These are phyloP conservation scores for Apostichopus leukothele DNA, from an alignment of 53 echinoderm and acorn worm species.

Conservation along the genomic window DNA sequence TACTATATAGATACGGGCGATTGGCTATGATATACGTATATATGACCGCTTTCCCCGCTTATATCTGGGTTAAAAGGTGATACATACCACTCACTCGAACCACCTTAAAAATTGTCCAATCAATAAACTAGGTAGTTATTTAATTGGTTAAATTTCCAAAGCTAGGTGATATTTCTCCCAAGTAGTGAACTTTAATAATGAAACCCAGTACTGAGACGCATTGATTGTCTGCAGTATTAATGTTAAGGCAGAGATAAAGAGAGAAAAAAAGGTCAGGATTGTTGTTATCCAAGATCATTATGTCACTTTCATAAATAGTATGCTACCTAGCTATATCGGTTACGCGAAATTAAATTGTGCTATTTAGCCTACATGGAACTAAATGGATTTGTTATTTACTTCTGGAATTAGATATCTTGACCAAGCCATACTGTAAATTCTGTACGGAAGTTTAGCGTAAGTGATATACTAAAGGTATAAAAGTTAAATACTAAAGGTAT, in stretches of 20 bases:
- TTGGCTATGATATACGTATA: background rate
- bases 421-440: too few species aligned
- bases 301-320: background rate
- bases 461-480: too few species aligned
- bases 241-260: background rate
- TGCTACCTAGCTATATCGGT: background rate
- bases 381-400: background rate
- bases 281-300: background rate
- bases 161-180: background rate
- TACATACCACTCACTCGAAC: constrained; percentile 2
- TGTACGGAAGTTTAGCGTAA: too few species aligned
- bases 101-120: background rate
- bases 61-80: constrained; percentile 39
- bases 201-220: background rate
- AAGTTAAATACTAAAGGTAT: too few species aligned
- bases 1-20: too few species aligned
- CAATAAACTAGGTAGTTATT: background rate
- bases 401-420: background rate
- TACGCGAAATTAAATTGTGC: background rate
- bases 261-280: background rate
- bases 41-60: background rate
- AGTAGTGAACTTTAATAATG: background rate
- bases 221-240: background rate
- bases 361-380: background rate
- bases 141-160: background rate